Conservation (phyloP, 2,888 invertebrate species). For the Stegana nigrithorax region DNA sequence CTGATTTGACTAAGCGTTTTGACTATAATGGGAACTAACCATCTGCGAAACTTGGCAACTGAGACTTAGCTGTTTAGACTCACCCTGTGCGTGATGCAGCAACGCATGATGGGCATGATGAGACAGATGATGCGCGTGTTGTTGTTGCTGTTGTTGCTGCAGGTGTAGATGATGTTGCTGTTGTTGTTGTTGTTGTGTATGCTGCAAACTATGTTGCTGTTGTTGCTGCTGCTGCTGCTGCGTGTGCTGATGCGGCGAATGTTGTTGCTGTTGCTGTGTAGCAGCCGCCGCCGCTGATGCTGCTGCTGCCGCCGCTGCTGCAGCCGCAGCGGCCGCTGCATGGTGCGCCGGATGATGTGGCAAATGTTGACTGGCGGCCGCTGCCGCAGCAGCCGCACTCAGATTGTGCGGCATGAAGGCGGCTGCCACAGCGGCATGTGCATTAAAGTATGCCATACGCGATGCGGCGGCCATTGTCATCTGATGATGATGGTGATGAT, state of each 20-base stretch:
- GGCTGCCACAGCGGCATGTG: conserved; percentile 91
- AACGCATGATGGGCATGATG: conserved; percentile 57
- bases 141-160: conserved; percentile 30
- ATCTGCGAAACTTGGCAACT: too few relatives aligned
- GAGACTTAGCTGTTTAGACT: conserved; percentile 39
- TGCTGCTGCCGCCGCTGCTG: conserved; percentile 8
- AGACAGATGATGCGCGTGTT: conserved; percentile 23
- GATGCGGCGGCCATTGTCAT: conserved; percentile 72
- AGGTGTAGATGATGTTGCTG: conserved; percentile 30
- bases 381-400: conserved; percentile 91
- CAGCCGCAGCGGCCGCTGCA: not conserved
- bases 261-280: conserved; percentile 16
- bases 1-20: too few relatives aligned
- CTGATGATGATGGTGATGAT: conserved; percentile 63
- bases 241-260: conserved; percentile 23
- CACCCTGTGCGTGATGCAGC: conserved; percentile 68
- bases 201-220: conserved; percentile 23
- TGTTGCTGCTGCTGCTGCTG: conserved; percentile 29
- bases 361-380: conserved; percentile 73
- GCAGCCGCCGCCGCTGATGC: conserved; percentile 3
- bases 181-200: conserved; percentile 23
- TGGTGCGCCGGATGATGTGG: conserved; percentile 33
- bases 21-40: too few relatives aligned
- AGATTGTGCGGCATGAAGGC: conserved; percentile 84
- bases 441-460: conserved; percentile 90